A percentile compares a stretch with the other conserved stretches of the same genome.
Evolutionary conservation across 2,113 vertebrate species (phyloP).

Genomic region (Petroica traversi): DNA sequence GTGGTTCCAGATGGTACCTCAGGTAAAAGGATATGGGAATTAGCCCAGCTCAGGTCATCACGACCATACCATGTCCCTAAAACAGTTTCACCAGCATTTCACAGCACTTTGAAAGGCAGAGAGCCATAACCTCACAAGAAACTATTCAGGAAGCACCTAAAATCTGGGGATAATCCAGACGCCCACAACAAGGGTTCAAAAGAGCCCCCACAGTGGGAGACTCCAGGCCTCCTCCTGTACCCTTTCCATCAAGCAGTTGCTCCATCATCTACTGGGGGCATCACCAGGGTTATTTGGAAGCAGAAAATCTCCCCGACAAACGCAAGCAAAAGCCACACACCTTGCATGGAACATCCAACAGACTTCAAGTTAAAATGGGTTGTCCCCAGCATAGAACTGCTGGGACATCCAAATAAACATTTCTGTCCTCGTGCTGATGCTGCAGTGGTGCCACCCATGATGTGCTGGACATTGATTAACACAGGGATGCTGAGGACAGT

Average conservation of each 20-base stretch:
- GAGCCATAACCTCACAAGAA: neutral
- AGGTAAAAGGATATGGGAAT: neutral
- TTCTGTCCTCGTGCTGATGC: accelerated
- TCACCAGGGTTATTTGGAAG: neutral
- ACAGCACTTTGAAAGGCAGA: neutral
- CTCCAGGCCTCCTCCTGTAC: neutral
- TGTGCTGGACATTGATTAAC: accelerated
- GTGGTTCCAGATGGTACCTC: neutral
- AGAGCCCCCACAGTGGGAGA: accelerated
- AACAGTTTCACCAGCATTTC: neutral
- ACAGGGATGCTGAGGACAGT: neutral
- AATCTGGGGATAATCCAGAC: neutral
- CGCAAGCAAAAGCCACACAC: neutral
- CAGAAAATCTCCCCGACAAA: neutral
- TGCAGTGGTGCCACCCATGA: accelerated
- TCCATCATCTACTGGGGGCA: neutral
- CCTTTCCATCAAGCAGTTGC: neutral
- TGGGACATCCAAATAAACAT: neutral
- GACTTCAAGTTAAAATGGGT: accelerated
- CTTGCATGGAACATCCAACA: accelerated
- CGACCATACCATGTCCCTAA: neutral
- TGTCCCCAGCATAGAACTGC: neutral
- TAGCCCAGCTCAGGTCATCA: neutral
- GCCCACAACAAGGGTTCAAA: neutral
- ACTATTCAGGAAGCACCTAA: neutral